phyloP scores from a whole-genome alignment of 2,113 vertebrate genomes.

The Motacilla tschutschensis region DNA sequence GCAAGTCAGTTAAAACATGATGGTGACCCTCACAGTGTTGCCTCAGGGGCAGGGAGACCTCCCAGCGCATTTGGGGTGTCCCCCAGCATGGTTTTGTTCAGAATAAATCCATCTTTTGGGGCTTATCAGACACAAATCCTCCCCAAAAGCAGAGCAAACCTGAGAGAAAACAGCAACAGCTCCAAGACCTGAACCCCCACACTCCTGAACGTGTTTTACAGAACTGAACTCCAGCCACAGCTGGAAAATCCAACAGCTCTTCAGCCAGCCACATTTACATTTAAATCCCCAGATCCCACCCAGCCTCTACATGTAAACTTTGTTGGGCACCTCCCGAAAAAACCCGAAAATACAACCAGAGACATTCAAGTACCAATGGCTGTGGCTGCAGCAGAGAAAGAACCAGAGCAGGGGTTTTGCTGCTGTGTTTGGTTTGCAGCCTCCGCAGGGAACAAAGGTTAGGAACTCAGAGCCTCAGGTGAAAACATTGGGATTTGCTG shows the following conservation, averaged over 20 bases:
- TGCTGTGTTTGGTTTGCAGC: neutral
- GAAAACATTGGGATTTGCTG: neutral
- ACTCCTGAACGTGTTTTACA: neutral
- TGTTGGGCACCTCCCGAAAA: neutral
- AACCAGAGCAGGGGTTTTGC: neutral
- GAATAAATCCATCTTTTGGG: neutral
- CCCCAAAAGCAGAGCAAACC: neutral
- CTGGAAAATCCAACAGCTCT: conserved; percentile 32
- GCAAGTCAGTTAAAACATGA: neutral
- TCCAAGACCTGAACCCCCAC: neutral
- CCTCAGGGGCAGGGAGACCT: neutral
- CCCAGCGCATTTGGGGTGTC: neutral
- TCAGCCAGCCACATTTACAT: neutral
- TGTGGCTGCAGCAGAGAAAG: neutral
- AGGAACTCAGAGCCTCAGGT: neutral
- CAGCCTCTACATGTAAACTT: conserved; percentile 55
- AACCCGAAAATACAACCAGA: neutral
- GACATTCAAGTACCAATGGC: conserved; percentile 13
- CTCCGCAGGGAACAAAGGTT: neutral
- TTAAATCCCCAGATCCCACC: conserved; percentile 36
- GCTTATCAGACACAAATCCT: neutral
- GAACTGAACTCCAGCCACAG: neutral
- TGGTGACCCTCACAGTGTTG: neutral
- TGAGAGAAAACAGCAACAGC: neutral
- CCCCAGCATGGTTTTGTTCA: neutral